Base-by-base conservation (phyloP, 2,888 invertebrate genomes). In the Camponotus fellah region DNA sequence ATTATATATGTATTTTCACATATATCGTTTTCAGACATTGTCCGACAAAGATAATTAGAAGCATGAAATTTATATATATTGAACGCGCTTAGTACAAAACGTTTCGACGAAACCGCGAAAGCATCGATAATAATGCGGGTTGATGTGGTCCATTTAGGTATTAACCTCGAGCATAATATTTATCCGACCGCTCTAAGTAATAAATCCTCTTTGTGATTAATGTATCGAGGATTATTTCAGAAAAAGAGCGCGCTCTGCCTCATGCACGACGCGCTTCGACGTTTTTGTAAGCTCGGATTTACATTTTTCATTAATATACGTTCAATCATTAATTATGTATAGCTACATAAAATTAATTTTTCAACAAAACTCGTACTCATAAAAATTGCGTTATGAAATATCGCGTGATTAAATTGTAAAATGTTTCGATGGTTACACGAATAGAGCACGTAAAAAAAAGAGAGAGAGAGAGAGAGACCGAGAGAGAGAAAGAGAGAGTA, bases 101-200 rank as follows among this genome's bases (percentile, higher is more conserved):
- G 74, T 69, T 46, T 46, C 80, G 82, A 56, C 72, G 69, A 77
- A 68, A 81, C 69, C 64, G 79, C 66, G 81, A 37, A 53, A 84
- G 83, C 82, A 69, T 85, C 85, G 86, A 89, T 89, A 89, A 89
- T 85, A 89, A 89, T 84, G 77, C 80, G 71, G 58, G 79, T 40
- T 80, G 83, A 83, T 80, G 53, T 53, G 85, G 83, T 83, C 83
- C 83, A 80, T 85, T 83, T 85, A 85, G 80, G 80, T 80, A 85
- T 85, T 85, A 85, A 83, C 83, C 71, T 80, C 75, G 80, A 53
- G 65, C 79, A 82, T 83, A 83, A 86, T 77, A 81, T 83, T 87
- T 87, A 87, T 87, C 87, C 68, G 65, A 81, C 64, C 37, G 75
- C 85, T 79, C 79, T 82, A 82, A 82, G 81, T 77, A 82, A 86